Percentiles rank a stretch among this genome's conserved stretches.
phyloP scores from a whole-genome alignment of 2,113 vertebrate genomes.

The Podarcis muralis region DNA sequence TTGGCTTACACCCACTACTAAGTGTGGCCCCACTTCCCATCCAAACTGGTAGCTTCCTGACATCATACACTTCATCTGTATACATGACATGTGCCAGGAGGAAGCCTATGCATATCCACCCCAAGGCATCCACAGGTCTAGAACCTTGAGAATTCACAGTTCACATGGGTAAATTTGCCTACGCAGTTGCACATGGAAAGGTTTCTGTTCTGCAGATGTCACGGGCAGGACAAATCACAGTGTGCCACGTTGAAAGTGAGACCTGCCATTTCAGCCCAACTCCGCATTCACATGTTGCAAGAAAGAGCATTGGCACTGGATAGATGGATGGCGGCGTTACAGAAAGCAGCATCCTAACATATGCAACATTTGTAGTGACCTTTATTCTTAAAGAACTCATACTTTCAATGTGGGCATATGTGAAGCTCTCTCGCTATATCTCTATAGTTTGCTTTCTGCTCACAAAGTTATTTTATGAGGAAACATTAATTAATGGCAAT shows the following conservation, averaged over 20 bases:
- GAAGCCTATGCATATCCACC: not conserved
- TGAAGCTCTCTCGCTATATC: not conserved
- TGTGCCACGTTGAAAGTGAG: not conserved
- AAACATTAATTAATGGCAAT: constrained; percentile 12
- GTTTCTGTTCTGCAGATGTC: not conserved
- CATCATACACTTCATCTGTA: not conserved
- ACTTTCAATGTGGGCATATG: not conserved
- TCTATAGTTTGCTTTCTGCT: not conserved
- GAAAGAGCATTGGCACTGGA: not conserved
- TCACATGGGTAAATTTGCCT: no score
- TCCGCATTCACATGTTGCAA: not conserved
- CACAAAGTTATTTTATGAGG: constrained; percentile 1
- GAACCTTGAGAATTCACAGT: no score
- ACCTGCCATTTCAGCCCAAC: no score
- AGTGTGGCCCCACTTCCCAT: not conserved
- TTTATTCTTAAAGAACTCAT: not conserved
- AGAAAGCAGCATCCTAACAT: not conserved
- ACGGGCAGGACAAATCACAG: not conserved
- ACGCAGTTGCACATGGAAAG: no score
- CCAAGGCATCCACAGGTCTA: not conserved
- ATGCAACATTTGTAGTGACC: not conserved
- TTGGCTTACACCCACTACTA: no score
- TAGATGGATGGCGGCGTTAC: not conserved
- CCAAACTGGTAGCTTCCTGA: no score
- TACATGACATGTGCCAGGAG: not conserved